phyloP scores from a whole-genome alignment of 2,113 vertebrate species.

The Brienomyrus longianalis region DNA sequence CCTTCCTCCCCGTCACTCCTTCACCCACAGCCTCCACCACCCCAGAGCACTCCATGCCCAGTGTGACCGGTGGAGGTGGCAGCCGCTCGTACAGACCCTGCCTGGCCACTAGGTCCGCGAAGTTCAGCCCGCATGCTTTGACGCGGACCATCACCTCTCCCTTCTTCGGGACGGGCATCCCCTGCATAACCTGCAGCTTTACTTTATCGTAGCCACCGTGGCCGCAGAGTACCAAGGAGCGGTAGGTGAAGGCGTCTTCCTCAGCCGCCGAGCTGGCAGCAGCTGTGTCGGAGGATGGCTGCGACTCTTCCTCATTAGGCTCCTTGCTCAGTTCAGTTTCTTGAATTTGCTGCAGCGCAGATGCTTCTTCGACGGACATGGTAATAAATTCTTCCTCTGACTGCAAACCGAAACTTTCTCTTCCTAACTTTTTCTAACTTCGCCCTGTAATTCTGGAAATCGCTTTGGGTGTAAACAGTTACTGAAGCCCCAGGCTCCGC shows the following conservation, averaged over 20 bases:
- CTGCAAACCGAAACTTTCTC: no score
- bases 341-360: constrained; percentile 43
- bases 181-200: constrained; percentile 67
- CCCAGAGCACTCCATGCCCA: constrained; percentile 78
- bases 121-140: constrained; percentile 80
- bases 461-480: no score
- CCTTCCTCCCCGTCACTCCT: constrained; percentile 68
- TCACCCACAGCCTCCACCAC: constrained; percentile 69
- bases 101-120: constrained; percentile 72
- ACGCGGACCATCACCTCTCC: constrained; percentile 70
- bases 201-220: constrained; percentile 79
- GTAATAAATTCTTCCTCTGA: neutral
- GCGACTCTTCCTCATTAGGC: constrained; percentile 17
- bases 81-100: constrained; percentile 76
- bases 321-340: constrained; percentile 20
- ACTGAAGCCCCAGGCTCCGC: no score
- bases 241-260: constrained; percentile 43
- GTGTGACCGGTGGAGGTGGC: constrained; percentile 65
- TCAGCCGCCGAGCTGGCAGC: constrained; percentile 20
- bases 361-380: constrained; percentile 60
- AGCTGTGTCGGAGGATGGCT: neutral
- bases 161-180: constrained; percentile 44
- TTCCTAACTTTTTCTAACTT: no score
- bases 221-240: constrained; percentile 69
- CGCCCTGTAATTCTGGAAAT: no score